phyloP scores from a whole-genome alignment of 2,888 invertebrate species.

The Thymelicus acteon region DNA sequence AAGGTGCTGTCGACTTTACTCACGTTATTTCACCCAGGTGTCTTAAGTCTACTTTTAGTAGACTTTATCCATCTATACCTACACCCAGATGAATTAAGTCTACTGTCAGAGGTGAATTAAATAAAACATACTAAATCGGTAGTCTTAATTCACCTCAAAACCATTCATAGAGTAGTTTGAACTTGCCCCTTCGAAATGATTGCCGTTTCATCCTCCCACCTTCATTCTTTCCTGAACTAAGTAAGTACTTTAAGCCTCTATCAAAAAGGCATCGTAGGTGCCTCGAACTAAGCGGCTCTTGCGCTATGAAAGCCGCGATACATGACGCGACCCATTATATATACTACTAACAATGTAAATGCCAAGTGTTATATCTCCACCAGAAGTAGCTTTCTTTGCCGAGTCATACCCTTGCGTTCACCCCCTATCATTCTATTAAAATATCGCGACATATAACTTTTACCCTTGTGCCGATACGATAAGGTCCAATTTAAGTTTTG shows the following conservation, averaged over 20 bases:
- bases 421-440: conserved; percentile 36
- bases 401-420: conserved; percentile 36
- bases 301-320: neutral
- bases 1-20: too few species aligned
- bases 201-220: neutral
- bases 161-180: too few species aligned
- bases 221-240: neutral
- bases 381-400: conserved; percentile 62
- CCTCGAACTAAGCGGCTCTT: conserved; percentile 25
- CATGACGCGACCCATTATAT: neutral
- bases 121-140: too few species aligned
- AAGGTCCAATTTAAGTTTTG: conserved; percentile 29
- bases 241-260: neutral
- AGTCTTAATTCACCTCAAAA: too few species aligned
- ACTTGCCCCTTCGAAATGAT: conserved; percentile 18
- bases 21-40: too few species aligned
- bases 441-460: conserved; percentile 33
- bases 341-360: conserved; percentile 46
- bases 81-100: too few species aligned
- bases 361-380: conserved; percentile 64
- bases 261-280: conserved; percentile 2
- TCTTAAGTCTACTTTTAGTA: too few species aligned
- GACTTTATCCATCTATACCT: too few species aligned
- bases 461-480: conserved; percentile 16
- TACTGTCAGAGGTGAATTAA: too few species aligned